These are phyloP conservation scores for Spondyliosoma cantharus DNA, from an alignment of 2,797 vertebrate genomes.

Conservation along the genomic window DNA sequence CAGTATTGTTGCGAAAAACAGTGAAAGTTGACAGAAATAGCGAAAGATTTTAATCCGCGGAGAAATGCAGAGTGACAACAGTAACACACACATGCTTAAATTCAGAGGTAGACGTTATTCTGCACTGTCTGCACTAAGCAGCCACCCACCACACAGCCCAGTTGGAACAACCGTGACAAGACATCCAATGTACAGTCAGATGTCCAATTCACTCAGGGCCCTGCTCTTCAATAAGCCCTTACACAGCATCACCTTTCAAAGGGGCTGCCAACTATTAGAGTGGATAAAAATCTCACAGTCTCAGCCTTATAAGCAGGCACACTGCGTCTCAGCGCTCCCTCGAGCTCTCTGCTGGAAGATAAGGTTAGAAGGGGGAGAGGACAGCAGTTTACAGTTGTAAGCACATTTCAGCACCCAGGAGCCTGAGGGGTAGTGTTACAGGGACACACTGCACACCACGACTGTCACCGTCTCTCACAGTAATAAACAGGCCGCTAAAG, in stretches of 20 bases:
- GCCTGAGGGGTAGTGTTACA: constrained; percentile 76
- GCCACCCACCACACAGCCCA: not conserved
- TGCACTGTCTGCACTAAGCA: constrained; percentile 26
- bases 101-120: constrained; percentile 53
- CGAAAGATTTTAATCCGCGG: constrained; percentile 1
- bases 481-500: constrained; percentile 70
- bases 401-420: constrained; percentile 80
- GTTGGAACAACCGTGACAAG: constrained; percentile 10
- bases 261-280: constrained; percentile 1
- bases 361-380: constrained; percentile 71
- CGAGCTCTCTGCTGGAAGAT: constrained; percentile 49
- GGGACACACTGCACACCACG: constrained; percentile 57
- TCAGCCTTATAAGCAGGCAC: constrained; percentile 28
- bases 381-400: constrained; percentile 78
- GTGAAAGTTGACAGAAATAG: constrained; percentile 27
- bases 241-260: constrained; percentile 36
- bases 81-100: constrained; percentile 61
- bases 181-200: constrained; percentile 22
- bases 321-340: constrained; percentile 4
- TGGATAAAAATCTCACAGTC: constrained; percentile 24
- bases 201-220: constrained; percentile 20
- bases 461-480: constrained; percentile 58
- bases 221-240: constrained; percentile 17
- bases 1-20: constrained; percentile 9
- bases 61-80: constrained; percentile 43